Conservation (phyloP, 2,797 vertebrate genomes). For the Cryptoprocta ferox region DNA sequence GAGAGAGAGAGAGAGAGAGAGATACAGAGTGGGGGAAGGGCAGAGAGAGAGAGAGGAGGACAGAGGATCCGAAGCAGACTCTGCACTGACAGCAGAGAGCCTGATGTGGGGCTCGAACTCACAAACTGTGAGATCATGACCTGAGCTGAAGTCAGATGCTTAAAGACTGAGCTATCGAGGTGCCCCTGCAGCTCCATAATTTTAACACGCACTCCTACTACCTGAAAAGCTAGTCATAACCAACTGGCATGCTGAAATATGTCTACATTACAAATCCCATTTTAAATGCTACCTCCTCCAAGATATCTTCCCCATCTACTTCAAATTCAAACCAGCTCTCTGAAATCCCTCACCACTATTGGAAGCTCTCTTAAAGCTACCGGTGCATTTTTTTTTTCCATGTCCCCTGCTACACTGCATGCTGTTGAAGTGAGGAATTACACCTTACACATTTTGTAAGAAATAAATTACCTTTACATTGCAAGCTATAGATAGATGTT, state of each 20-base stretch:
- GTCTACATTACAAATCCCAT: neutral
- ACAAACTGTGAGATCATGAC: too few species aligned
- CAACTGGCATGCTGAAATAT: neutral
- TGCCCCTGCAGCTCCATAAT: neutral
- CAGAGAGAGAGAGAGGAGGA: too few species aligned
- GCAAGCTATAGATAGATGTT: conserved; percentile 22
- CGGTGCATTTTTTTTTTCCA: neutral
- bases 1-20: too few species aligned
- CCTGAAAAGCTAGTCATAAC: neutral
- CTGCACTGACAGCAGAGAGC: too few species aligned
- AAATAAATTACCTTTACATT: neutral
- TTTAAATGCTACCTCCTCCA: conserved; percentile 43
- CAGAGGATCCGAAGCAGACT: too few species aligned
- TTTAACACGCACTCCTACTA: neutral
- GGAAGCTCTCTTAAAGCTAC: neutral
- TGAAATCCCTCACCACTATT: neutral
- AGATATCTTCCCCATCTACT: neutral
- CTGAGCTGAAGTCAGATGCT: too few species aligned
- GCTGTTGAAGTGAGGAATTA: neutral
- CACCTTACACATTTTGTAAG: neutral
- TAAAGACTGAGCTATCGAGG: too few species aligned
- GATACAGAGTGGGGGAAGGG: too few species aligned
- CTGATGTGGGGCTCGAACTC: too few species aligned
- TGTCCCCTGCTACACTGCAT: neutral
- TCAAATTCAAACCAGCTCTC: conserved; percentile 23